Conservation (phyloP, 2,113 vertebrate species). For the Zonotrichia leucophrys region DNA sequence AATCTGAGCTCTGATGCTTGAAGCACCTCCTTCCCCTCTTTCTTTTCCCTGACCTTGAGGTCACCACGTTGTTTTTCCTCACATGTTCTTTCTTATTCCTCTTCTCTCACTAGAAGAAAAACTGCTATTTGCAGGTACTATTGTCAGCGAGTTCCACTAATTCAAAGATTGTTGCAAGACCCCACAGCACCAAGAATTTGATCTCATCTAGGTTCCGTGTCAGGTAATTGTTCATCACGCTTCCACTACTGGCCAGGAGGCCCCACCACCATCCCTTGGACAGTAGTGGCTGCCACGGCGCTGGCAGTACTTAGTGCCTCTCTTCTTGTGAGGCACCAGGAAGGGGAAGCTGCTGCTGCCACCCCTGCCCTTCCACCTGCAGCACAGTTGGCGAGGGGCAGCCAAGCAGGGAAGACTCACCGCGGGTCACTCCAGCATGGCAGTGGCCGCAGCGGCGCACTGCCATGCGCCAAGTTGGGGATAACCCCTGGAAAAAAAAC, state of each 20-base stretch:
- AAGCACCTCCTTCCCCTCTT: background rate
- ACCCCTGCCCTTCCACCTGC: background rate
- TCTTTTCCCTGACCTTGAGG: no score
- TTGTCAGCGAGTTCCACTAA: background rate
- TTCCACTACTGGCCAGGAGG: accelerated
- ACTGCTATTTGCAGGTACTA: background rate
- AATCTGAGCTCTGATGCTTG: accelerated
- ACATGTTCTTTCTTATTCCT: background rate
- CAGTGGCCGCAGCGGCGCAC: accelerated
- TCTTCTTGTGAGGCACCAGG: accelerated
- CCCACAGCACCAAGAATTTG: accelerated
- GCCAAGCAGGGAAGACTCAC: background rate
- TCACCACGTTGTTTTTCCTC: background rate
- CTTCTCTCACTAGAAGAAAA: background rate
- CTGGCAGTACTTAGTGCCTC: background rate
- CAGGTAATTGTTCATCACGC: background rate
- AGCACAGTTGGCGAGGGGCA: accelerated
- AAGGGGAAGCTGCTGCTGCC: background rate
- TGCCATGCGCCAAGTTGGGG: accelerated
- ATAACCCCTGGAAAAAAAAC: background rate
- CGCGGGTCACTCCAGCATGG: accelerated
- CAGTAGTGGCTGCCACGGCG: accelerated
- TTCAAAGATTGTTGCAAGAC: background rate
- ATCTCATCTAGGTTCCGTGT: accelerated
- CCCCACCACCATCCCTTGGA: accelerated